phyloP scores from a whole-genome alignment of 2,888 invertebrate species.

The Drosophila dives region DNA sequence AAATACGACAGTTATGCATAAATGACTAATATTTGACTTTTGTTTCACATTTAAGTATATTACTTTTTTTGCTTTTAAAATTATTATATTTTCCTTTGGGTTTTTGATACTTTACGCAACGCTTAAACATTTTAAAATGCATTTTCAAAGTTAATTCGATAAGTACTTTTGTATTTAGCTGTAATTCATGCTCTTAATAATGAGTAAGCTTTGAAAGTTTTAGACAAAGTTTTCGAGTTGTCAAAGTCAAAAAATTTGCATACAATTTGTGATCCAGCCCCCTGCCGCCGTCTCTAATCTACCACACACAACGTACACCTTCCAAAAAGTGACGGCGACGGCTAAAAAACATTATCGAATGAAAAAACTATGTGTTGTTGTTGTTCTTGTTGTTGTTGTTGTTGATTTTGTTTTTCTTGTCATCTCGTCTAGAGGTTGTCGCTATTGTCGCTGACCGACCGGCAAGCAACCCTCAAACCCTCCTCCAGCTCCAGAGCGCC shows the following conservation, averaged over 20 bases:
- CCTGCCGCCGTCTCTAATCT: conserved; percentile 1
- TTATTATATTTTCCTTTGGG: conserved; percentile 31
- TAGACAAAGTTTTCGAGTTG: conserved; percentile 63
- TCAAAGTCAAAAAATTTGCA: conserved; percentile 70
- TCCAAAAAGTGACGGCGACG: conserved; percentile 15
- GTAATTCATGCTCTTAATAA: conserved; percentile 33
- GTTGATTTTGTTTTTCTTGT: conserved; percentile 25
- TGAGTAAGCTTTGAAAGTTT: conserved; percentile 63
- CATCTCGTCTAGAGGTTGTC: conserved; percentile 34
- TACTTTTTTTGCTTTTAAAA: conserved; percentile 47
- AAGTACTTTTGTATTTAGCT: conserved; percentile 32
- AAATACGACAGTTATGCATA: conserved; percentile 82
- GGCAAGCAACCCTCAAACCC: conserved; percentile 53
- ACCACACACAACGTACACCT: not conserved
- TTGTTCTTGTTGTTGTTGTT: conserved; percentile 17
- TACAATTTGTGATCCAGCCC: conserved; percentile 53
- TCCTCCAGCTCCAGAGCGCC: not conserved
- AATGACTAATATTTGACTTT: conserved; percentile 73
- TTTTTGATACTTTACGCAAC: conserved; percentile 61
- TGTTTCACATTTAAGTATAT: conserved; percentile 48
- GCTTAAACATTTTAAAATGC: conserved; percentile 82
- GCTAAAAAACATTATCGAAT: conserved; percentile 56
- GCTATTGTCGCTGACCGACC: conserved; percentile 54
- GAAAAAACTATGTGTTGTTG: conserved; percentile 38
- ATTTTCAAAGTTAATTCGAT: conserved; percentile 73